Conservation (phyloP, 2,797 vertebrate species). For the Nyctibius grandis region DNA sequence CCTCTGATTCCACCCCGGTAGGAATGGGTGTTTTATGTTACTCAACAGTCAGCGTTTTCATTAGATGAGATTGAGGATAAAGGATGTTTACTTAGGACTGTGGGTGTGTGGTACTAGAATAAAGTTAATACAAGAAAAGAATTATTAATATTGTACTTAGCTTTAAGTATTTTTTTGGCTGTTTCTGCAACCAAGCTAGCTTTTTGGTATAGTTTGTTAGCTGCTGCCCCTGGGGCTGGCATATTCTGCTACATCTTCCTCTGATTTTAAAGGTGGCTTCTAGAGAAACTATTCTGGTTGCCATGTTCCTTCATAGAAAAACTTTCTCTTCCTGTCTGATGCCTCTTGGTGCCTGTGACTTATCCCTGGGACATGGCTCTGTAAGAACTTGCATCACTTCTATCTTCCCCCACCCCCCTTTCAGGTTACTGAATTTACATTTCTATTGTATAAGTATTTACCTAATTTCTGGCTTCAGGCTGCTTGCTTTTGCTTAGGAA, state of each 20-base stretch:
- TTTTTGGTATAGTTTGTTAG: not conserved
- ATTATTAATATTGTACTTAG: not conserved
- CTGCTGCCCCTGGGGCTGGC: not conserved
- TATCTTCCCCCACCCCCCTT: not conserved
- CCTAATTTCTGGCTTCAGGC: conserved; percentile 23
- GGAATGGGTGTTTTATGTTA: not conserved
- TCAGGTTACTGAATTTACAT: conserved; percentile 8
- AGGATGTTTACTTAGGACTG: not conserved
- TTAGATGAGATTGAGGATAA: not conserved
- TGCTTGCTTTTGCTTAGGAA: not conserved
- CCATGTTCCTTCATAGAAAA: not conserved
- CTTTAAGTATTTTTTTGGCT: not conserved
- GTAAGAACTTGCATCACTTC: not conserved
- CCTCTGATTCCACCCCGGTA: not conserved
- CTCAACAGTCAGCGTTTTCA: not conserved
- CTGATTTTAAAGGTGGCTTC: not conserved
- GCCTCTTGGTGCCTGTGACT: not conserved
- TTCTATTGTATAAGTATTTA: conserved; percentile 7
- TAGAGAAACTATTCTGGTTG: not conserved
- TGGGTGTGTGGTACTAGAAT: not conserved
- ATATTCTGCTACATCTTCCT: not conserved
- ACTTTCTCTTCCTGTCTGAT: not conserved
- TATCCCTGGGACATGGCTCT: not conserved
- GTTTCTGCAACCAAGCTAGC: not conserved
- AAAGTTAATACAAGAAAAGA: not conserved